phyloP scores from a whole-genome alignment of 2,113 vertebrate species.

The Psilopogon haemacephalus region DNA sequence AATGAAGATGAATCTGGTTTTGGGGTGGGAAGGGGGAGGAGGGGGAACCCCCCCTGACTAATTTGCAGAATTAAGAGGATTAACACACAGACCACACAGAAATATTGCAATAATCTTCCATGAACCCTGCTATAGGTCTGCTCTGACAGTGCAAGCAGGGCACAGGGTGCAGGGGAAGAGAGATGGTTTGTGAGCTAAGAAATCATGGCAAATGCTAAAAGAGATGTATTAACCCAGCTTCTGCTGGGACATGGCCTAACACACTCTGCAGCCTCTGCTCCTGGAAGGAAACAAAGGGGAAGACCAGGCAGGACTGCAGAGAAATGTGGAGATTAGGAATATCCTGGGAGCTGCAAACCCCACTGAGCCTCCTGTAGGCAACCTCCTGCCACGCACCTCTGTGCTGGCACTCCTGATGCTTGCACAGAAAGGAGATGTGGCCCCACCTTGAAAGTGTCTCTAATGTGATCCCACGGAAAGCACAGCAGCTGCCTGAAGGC shows the following conservation, averaged over 20 bases:
- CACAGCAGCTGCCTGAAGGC: neutral
- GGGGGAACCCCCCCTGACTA: conserved; percentile 27
- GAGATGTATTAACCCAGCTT: conserved; percentile 10
- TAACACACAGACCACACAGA: conserved; percentile 65
- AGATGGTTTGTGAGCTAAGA: neutral
- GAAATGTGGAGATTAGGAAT: neutral
- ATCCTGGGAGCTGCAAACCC: neutral
- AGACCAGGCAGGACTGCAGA: neutral
- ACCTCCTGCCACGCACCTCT: neutral
- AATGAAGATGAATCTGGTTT: conserved; percentile 60
- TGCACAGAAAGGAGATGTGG: neutral
- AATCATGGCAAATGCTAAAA: conserved; percentile 19
- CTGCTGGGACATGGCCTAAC: conserved; percentile 1
- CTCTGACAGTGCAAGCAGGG: neutral
- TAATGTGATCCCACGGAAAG: neutral
- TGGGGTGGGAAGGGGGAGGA: neutral
- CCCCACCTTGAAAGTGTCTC: neutral
- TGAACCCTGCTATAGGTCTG: conserved; percentile 22
- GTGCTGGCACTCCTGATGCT: neutral
- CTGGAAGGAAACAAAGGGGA: neutral
- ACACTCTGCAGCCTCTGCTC: conserved; percentile 39
- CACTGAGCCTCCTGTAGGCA: fast-evolving
- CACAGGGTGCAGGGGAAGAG: neutral
- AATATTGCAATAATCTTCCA: conserved; percentile 60
- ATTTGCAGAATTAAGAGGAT: conserved; percentile 75